phyloP scores from a whole-genome alignment of 2,113 vertebrate genomes.

The Sylvietta virens region DNA sequence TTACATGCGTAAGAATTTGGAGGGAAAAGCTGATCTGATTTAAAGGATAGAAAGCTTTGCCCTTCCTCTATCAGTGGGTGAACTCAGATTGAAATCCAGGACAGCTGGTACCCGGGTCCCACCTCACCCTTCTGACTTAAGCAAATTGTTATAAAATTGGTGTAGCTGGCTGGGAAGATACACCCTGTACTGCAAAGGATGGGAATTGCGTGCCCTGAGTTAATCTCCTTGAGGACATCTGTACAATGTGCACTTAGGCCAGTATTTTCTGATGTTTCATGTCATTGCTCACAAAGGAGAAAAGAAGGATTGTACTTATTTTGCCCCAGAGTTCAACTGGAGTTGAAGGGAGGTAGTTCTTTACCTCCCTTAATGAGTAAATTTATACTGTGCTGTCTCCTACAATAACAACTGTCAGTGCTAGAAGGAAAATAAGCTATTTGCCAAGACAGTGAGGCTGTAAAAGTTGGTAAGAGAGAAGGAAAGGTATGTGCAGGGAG shows the following conservation, averaged over 20 bases:
- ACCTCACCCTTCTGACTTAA: not conserved
- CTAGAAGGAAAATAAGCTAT: not conserved
- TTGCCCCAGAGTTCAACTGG: not conserved
- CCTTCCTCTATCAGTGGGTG: not conserved
- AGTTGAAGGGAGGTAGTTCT: not conserved
- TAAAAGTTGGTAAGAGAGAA: not conserved
- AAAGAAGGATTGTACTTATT: not conserved
- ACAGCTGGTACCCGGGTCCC: not conserved
- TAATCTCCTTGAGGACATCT: not conserved
- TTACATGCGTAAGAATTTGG: fast-evolving
- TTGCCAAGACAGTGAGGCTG: not conserved
- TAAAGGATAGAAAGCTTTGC: not conserved
- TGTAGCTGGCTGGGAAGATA: not conserved
- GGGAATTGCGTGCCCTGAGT: not conserved
- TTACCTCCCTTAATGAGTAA: not conserved
- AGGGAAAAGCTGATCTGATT: not conserved
- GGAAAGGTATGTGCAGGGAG: not conserved
- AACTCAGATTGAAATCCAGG: not conserved
- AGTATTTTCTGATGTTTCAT: not conserved
- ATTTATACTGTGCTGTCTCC: not conserved
- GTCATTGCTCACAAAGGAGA: not conserved
- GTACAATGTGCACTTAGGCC: not conserved
- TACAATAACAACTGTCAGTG: not conserved
- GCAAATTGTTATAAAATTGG: not conserved
- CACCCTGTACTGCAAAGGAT: not conserved